These are phyloP conservation scores for Gerris lacustris DNA, from an alignment of 2,888 invertebrate genomes.

Conservation along the genomic window DNA sequence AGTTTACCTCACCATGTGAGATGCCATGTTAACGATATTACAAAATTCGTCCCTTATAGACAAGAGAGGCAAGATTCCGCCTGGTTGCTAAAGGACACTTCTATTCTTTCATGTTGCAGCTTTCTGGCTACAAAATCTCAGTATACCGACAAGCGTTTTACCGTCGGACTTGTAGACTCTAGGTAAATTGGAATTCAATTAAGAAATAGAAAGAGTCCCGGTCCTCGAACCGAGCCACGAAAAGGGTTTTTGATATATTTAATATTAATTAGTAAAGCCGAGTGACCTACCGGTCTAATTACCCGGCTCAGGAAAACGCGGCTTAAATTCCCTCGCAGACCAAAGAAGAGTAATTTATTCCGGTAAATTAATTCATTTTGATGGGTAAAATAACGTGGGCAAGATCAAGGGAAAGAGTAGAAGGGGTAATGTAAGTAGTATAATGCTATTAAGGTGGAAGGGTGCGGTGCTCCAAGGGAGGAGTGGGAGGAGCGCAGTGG, in stretches of 20 bases:
- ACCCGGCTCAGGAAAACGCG: neutral
- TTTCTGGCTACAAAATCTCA: no score
- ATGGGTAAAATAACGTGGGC: neutral
- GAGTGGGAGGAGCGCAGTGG: neutral
- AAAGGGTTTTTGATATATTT: conserved; percentile 3
- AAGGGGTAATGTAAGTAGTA: neutral
- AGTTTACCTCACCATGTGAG: no score
- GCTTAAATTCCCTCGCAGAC: neutral
- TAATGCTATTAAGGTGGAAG: neutral
- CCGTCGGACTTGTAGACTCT: no score
- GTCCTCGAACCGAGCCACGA: no score
- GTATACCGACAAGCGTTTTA: no score
- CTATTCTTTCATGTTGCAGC: no score
- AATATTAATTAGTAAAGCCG: neutral
- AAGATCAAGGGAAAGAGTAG: neutral
- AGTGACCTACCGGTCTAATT: neutral
- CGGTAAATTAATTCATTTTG: conserved; percentile 3
- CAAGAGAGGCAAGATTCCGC: no score
- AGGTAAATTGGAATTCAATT: no score
- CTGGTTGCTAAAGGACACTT: no score
- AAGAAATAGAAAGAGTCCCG: no score
- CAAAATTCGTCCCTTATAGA: no score
- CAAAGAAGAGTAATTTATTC: neutral
- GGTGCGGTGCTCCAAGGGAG: neutral
- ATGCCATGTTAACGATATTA: no score